Evolutionary conservation across 2,888 invertebrate genomes (phyloP).

Genomic region (Acronicta aceris): DNA sequence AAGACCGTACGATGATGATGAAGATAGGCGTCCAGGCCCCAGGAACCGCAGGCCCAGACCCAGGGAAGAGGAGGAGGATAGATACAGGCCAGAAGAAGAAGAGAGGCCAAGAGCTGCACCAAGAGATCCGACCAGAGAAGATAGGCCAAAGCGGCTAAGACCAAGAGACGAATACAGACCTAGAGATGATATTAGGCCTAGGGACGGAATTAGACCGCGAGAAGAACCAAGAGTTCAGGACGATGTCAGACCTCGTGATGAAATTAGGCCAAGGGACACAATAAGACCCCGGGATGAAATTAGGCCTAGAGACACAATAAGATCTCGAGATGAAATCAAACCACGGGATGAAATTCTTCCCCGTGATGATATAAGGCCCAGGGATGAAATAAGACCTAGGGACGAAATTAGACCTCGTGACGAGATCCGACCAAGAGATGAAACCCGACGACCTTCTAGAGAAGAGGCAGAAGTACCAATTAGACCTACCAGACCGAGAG

Average conservation of each 20-base stretch:
- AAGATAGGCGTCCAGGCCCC: constrained; percentile 69
- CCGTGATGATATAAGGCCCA: constrained; percentile 46
- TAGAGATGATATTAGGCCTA: constrained; percentile 54
- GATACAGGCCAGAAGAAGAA: constrained; percentile 60
- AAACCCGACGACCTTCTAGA: constrained; percentile 59
- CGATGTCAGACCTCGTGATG: constrained; percentile 53
- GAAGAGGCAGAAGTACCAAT: constrained; percentile 63
- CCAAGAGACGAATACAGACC: constrained; percentile 59
- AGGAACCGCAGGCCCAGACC: constrained; percentile 72
- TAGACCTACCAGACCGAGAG: constrained; percentile 58
- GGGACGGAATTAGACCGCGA: constrained; percentile 56
- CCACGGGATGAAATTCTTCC: constrained; percentile 57
- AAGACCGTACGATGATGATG: constrained; percentile 79
- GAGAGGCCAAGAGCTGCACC: constrained; percentile 62
- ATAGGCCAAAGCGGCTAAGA: constrained; percentile 49
- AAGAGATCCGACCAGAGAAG: constrained; percentile 51
- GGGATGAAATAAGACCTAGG: constrained; percentile 56
- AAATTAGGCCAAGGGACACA: constrained; percentile 54
- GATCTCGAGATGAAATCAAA: constrained; percentile 61
- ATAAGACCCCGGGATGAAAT: constrained; percentile 57
- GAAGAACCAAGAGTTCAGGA: constrained; percentile 59
- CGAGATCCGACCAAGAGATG: constrained; percentile 56
- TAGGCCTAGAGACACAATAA: constrained; percentile 64
- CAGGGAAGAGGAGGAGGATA: constrained; percentile 77
- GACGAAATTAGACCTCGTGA: constrained; percentile 60